A percentile compares a stretch with the other conserved stretches of the same genome.
phyloP scores from a whole-genome alignment of 2,797 vertebrate species.

The Lutjanus campechanus region DNA sequence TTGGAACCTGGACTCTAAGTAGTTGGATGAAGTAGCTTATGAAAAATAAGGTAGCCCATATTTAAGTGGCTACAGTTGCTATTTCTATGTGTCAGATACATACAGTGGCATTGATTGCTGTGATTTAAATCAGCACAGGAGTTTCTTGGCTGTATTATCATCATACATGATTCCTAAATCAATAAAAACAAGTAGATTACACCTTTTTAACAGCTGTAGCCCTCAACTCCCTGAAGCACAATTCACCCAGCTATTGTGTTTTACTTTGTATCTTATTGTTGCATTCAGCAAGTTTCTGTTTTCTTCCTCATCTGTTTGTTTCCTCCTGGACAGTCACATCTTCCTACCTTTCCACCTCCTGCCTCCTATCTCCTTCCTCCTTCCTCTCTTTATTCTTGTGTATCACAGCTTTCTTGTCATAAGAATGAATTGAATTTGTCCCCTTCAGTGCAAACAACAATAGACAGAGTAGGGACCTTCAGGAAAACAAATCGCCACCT shows the following conservation, averaged over 20 bases:
- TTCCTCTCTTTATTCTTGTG: constrained; percentile 80
- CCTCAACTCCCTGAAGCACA: constrained; percentile 50
- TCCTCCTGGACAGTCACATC: constrained; percentile 88
- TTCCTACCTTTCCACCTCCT: constrained; percentile 45
- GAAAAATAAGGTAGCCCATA: too few species aligned
- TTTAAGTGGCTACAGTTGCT: too few species aligned
- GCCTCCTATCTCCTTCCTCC: constrained; percentile 41
- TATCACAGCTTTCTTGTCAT: constrained; percentile 95
- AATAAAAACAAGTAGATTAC: constrained; percentile 10
- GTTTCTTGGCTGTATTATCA: not conserved
- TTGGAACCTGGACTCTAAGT: too few species aligned
- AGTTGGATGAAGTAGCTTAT: too few species aligned
- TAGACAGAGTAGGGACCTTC: constrained; percentile 96
- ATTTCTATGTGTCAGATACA: too few species aligned
- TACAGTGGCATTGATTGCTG: constrained; percentile 1
- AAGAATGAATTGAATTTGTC: constrained; percentile 99
- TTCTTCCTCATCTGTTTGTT: constrained; percentile 82
- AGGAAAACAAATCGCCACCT: constrained; percentile 98
- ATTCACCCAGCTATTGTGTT: constrained; percentile 44
- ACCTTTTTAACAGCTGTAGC: constrained; percentile 46
- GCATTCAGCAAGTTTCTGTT: constrained; percentile 89
- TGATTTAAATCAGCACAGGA: constrained; percentile 7
- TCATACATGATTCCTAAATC: not conserved
- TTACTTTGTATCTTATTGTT: constrained; percentile 67
- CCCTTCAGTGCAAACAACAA: constrained; percentile 99